Conservation (phyloP, 2,113 vertebrate genomes). For the Notiomystis cincta region DNA sequence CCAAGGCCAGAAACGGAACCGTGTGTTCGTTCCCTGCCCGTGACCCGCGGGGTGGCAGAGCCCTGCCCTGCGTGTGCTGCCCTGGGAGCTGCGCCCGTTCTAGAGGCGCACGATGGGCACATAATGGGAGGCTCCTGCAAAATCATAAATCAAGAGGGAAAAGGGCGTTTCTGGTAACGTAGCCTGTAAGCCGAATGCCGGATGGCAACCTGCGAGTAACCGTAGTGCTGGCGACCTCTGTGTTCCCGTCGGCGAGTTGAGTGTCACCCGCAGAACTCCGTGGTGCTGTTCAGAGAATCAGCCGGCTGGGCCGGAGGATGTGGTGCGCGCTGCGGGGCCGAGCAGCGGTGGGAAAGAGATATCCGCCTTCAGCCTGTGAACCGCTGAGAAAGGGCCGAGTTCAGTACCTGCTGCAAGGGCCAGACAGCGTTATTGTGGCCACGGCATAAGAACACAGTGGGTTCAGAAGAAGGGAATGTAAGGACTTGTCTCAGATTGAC, state of each 20-base stretch:
- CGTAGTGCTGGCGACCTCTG: not conserved
- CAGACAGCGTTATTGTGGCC: accelerated
- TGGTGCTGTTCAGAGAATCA: accelerated
- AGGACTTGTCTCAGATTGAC: not conserved
- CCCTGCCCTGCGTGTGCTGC: not conserved
- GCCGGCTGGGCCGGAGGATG: accelerated
- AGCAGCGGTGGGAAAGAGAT: accelerated
- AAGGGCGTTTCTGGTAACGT: not conserved
- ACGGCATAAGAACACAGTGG: accelerated
- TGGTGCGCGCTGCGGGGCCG: accelerated
- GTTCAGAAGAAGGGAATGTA: accelerated
- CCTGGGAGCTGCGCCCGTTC: not conserved
- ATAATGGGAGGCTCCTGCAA: accelerated
- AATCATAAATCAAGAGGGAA: accelerated
- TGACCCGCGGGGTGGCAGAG: accelerated
- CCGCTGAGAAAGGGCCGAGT: too few relatives aligned
- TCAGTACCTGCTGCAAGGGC: not conserved
- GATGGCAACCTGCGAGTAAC: accelerated
- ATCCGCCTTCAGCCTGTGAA: accelerated
- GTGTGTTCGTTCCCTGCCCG: accelerated
- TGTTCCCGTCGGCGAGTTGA: not conserved
- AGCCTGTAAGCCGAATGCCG: accelerated
- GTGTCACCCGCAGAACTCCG: not conserved
- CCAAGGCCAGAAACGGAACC: not conserved
- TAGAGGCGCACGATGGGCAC: not conserved